Percentiles rank a stretch among this genome's conserved stretches.
phyloP scores from a whole-genome alignment of 2,797 vertebrate species.

The Gallirallus australis region DNA sequence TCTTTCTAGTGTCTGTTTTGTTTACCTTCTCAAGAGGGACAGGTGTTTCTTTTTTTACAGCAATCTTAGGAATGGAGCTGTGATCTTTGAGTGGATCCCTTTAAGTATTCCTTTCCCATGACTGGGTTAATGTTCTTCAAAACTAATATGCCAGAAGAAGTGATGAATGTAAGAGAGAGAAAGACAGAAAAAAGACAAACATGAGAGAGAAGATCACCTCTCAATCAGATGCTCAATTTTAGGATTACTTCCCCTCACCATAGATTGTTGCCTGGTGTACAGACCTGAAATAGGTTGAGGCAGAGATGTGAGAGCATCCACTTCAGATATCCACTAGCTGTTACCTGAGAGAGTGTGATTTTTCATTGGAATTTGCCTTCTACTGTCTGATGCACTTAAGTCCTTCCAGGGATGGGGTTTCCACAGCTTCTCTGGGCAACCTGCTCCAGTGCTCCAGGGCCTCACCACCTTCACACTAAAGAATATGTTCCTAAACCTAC shows the following conservation, averaged over 20 bases:
- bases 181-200: background rate
- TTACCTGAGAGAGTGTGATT: background rate
- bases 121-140: background rate
- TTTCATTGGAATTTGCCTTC: background rate
- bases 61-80: background rate
- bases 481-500: too few relatives aligned
- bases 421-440: too few relatives aligned
- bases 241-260: background rate
- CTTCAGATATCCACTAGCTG: background rate
- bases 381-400: background rate
- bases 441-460: too few relatives aligned
- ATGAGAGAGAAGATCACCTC: background rate
- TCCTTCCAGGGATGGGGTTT: too few relatives aligned
- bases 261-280: background rate
- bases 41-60: background rate
- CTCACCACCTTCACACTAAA: too few relatives aligned
- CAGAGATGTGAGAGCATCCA: background rate
- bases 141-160: background rate
- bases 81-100: background rate
- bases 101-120: background rate
- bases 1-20: background rate
- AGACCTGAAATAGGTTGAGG: background rate
- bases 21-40: background rate
- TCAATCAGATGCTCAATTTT: background rate
- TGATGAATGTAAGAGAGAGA: too few relatives aligned